Evolutionary conservation across 2,113 vertebrate genomes (phyloP).

Genomic region (Pelodiscus sinensis): DNA sequence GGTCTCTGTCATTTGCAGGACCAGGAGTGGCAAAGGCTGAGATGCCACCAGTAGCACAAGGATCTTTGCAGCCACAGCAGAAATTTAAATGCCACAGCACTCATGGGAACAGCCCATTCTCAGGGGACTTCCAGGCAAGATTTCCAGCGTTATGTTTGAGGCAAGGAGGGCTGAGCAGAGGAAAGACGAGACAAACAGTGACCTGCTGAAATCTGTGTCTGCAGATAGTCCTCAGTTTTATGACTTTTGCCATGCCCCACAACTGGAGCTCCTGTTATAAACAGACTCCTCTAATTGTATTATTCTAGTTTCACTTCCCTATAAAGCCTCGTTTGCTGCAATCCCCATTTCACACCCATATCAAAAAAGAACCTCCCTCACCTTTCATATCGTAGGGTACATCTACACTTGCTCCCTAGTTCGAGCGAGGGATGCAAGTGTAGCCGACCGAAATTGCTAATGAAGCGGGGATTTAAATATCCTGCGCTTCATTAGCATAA

Average conservation of each 20-base stretch:
- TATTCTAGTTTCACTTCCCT: neutral
- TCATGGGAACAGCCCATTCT: neutral
- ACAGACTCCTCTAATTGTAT: neutral
- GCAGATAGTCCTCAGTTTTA: neutral
- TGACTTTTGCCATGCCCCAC: neutral
- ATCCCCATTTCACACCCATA: neutral
- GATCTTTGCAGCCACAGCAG: neutral
- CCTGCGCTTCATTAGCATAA: too few relatives aligned
- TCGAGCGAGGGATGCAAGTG: too few relatives aligned
- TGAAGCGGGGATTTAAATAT: too few relatives aligned
- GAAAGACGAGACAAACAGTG: neutral
- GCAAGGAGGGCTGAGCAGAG: neutral
- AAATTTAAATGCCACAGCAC: neutral
- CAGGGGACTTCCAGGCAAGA: neutral
- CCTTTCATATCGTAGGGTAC: neutral
- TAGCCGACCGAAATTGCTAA: too few relatives aligned
- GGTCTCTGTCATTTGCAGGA: neutral
- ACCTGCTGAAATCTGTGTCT: neutral
- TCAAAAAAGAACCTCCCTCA: neutral
- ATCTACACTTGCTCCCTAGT: too few relatives aligned
- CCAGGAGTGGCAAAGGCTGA: neutral
- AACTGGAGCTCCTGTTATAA: neutral
- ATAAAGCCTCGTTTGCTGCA: neutral
- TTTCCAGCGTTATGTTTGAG: neutral
- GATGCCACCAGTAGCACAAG: neutral